Evolutionary conservation across 2,797 vertebrate species (phyloP), one percentile per base, ranked within the genome.

Genomic region (Holocentrus rufus): DNA sequence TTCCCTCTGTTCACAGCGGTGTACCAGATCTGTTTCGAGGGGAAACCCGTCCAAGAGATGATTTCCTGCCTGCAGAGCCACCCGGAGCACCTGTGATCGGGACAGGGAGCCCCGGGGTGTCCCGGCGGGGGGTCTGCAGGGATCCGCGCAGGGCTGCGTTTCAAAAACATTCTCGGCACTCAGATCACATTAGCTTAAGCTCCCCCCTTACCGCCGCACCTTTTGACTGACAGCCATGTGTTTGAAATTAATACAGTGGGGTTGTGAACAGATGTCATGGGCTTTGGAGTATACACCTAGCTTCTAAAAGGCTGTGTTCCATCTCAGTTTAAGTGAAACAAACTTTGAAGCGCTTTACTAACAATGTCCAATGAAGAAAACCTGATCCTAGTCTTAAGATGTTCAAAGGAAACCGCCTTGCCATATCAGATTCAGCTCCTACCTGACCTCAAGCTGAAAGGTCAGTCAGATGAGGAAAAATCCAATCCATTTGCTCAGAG

Each of bases 11-110:
- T 97, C 66, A 93, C 94, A 0, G 95, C 95, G 0, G 95, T 97
- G 20, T 96, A 96, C 87, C 93, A 93, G 86, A 96, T 97, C 89
- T 98, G 96, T 89, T 97, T 96, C 0, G 93, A 96, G 88, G 93
- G 92, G 52, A 95, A 87, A 71, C 94, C 95, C 0, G 94, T 97
- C 57, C 81, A 88, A 72, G 94, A 97, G 31, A 95, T 97, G 90
- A 94, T 97, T 72, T 93, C 94, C 65, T 98, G 95, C 78, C 92
- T 98, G 77, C 96, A 97, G 22, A 95, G 93, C 79, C 96, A 95
- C 58, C 96, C 96, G 1, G 93, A 96, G 80, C 95, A 97, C 78
- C 80, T 91, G 76, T 97, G 89, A 94, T 82, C 46, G 18, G 18
- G 27, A 61, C 49, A 14, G 18, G 1, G 14, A 65, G 47, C 15